These are phyloP conservation scores for Leptosomus discolor DNA, from an alignment of 2,113 vertebrate genomes.

Conservation along the genomic window DNA sequence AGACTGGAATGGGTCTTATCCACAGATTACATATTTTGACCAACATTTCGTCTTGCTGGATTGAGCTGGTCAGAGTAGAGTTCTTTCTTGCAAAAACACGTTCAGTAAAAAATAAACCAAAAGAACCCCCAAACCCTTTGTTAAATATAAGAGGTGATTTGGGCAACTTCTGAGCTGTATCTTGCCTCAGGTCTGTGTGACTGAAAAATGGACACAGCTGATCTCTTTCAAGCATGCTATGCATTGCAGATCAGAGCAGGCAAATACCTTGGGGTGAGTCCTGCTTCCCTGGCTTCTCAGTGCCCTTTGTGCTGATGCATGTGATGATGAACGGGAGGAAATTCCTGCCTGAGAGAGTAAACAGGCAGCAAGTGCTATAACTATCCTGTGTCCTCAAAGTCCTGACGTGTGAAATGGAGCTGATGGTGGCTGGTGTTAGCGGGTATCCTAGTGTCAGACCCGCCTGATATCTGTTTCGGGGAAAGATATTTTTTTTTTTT, in stretches of 20 bases:
- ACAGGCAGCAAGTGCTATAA: background rate
- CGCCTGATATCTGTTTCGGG: background rate
- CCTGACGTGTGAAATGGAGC: background rate
- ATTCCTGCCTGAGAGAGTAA: background rate
- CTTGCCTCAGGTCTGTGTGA: background rate
- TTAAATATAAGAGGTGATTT: background rate
- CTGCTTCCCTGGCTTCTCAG: background rate
- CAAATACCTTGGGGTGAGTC: background rate
- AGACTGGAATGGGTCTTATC: background rate
- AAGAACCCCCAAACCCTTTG: background rate
- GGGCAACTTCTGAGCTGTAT: background rate
- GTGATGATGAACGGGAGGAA: background rate
- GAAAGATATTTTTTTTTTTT: background rate
- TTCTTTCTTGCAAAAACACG: background rate
- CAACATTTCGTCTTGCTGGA: background rate
- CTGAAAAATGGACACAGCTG: background rate
- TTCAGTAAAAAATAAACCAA: background rate
- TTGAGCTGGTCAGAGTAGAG: background rate
- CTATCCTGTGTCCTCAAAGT: background rate
- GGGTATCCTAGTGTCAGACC: background rate
- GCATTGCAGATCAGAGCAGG: background rate
- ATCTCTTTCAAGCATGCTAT: background rate
- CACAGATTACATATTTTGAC: accelerated
- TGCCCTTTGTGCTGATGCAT: background rate
- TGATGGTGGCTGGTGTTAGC: background rate